Conservation (phyloP, 2,797 vertebrate genomes). For the Syndactyla subalaris region DNA sequence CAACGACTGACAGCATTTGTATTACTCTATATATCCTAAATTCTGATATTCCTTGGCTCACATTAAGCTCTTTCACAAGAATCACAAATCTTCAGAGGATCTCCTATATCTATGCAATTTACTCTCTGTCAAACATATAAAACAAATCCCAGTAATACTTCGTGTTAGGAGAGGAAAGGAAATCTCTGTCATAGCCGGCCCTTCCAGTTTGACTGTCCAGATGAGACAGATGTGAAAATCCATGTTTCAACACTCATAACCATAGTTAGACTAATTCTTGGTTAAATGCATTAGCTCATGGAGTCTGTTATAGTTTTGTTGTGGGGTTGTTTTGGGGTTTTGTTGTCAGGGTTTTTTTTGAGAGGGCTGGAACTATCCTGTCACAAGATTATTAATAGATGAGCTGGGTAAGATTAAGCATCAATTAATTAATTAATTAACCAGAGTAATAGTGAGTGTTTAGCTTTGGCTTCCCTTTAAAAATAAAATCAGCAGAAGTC, state of each 20-base stretch:
- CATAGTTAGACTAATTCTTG: constrained; percentile 81
- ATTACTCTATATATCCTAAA: constrained; percentile 65
- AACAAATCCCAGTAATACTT: constrained; percentile 72
- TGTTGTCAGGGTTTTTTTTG: rapidly evolving
- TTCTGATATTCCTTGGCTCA: constrained; percentile 69
- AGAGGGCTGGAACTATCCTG: constrained; percentile 72
- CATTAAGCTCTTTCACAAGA: constrained; percentile 67
- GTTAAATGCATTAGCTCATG: constrained; percentile 66
- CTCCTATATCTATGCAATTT: constrained; percentile 70
- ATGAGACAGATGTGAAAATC: constrained; percentile 79
- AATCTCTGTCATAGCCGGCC: constrained; percentile 25
- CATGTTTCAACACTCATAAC: constrained; percentile 78
- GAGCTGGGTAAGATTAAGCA: background rate
- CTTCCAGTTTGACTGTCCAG: constrained; percentile 72
- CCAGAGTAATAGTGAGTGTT: background rate
- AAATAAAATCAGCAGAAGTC: background rate
- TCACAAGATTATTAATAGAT: constrained; percentile 63
- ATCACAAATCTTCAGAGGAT: constrained; percentile 72
- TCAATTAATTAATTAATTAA: constrained; percentile 8
- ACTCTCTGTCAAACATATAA: constrained; percentile 72
- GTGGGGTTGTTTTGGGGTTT: background rate
- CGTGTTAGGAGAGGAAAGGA: constrained; percentile 35
- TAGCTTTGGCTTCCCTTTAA: background rate
- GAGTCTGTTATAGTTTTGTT: constrained; percentile 70
- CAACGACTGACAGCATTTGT: constrained; percentile 49